A percentile compares a stretch with the other conserved stretches of the same genome.
These are phyloP conservation scores for Leptonema lineaticorne DNA, from an alignment of 1,140 invertebrate genomes.

Conservation along the genomic window DNA sequence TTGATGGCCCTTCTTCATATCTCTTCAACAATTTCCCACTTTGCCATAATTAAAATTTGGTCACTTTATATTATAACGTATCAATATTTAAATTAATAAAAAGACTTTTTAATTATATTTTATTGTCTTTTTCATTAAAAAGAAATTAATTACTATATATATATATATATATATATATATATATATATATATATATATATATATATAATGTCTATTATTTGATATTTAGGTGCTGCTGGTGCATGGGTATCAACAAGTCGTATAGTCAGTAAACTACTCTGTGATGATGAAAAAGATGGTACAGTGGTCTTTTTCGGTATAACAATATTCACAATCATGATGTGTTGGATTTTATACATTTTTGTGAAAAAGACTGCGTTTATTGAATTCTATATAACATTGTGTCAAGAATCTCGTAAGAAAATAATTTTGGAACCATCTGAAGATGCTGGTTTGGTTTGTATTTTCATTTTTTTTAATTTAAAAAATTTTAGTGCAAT, in stretches of 20 bases:
- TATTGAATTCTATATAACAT: slow-evolving; percentile 77
- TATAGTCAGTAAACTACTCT: slow-evolving; percentile 77
- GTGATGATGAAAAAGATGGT: slow-evolving; percentile 72
- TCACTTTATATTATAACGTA: too few species aligned
- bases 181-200: too few species aligned
- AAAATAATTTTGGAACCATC: slow-evolving; percentile 74
- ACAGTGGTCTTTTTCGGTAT: slow-evolving; percentile 84
- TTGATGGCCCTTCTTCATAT: too few species aligned
- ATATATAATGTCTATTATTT: not conserved
- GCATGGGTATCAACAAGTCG: slow-evolving; percentile 81
- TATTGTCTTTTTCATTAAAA: too few species aligned
- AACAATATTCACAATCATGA: slow-evolving; percentile 71
- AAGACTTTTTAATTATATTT: too few species aligned
- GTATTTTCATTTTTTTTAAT: slow-evolving; percentile 33
- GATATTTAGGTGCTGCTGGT: slow-evolving; percentile 73
- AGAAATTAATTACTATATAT: too few species aligned
- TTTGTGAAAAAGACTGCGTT: slow-evolving; percentile 76
- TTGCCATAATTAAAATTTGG: too few species aligned
- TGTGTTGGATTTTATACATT: slow-evolving; percentile 76
- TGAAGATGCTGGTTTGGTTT: slow-evolving; percentile 77
- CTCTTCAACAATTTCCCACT: too few species aligned
- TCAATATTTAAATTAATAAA: too few species aligned
- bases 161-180: too few species aligned
- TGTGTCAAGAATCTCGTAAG: slow-evolving; percentile 70
- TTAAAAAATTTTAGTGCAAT: not conserved